phyloP scores from a whole-genome alignment of 2,797 vertebrate species.

The Rhinogobio ventralis region DNA sequence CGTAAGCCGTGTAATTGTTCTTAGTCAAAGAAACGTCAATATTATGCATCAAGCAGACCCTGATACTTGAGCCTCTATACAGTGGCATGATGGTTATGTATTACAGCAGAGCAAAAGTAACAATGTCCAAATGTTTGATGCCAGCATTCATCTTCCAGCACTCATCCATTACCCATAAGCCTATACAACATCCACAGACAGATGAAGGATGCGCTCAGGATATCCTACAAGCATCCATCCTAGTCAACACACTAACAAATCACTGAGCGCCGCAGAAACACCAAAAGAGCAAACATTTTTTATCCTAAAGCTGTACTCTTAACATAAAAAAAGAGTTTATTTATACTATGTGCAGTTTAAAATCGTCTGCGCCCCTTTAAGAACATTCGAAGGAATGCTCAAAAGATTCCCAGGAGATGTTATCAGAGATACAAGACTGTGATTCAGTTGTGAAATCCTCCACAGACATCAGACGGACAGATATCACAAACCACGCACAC shows the following conservation, averaged over 20 bases:
- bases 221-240: conserved; percentile 13
- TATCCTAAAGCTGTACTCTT: not conserved
- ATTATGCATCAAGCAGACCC: not conserved
- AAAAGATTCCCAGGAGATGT: conserved; percentile 43
- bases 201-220: conserved; percentile 3
- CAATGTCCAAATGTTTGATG: conserved; percentile 16
- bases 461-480: conserved; percentile 27
- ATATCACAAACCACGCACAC: conserved; percentile 20
- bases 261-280: not conserved
- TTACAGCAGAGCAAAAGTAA: conserved; percentile 11
- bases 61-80: not conserved
- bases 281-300: not conserved
- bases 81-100: conserved; percentile 28
- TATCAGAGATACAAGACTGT: conserved; percentile 38
- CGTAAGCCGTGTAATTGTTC: not conserved
- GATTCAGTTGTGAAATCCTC: conserved; percentile 42
- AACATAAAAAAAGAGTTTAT: not conserved
- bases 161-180: conserved; percentile 34
- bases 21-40: not conserved
- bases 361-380: not conserved
- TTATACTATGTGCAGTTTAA: not conserved
- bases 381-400: conserved; percentile 1
- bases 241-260: conserved; percentile 8
- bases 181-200: conserved; percentile 17
- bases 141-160: not conserved